Conservation (phyloP, 2,888 invertebrate genomes). For the Imbricaverruca yamaguchii region DNA sequence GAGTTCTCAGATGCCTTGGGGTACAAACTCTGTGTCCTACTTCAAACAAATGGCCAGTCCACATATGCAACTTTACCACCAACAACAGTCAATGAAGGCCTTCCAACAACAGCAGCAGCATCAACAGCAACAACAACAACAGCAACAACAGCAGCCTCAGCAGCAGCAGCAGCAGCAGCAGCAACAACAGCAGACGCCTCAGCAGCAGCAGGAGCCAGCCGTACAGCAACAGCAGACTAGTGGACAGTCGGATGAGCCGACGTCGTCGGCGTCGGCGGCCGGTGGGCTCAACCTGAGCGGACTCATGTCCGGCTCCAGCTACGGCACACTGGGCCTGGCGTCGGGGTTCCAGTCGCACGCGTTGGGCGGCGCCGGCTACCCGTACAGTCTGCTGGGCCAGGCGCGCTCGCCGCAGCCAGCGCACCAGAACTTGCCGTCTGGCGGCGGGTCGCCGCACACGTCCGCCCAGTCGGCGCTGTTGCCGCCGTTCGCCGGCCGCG, state of each 20-base stretch:
- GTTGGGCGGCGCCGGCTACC: constrained; percentile 14
- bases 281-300: background rate
- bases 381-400: constrained; percentile 13
- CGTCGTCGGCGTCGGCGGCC: background rate
- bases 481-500: constrained; percentile 13
- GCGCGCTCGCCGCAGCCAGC: constrained; percentile 23
- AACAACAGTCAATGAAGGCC: constrained; percentile 19
- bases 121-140: background rate
- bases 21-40: constrained; percentile 1
- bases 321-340: constrained; percentile 3
- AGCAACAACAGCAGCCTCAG: background rate
- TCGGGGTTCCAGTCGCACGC: constrained; percentile 7
- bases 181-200: background rate
- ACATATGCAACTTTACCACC: constrained; percentile 15
- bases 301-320: background rate
- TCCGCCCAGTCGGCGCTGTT: background rate
- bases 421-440: constrained; percentile 9
- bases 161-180: background rate
- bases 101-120: constrained; percentile 15
- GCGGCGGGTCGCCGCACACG: background rate
- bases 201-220: background rate
- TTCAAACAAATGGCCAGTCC: constrained; percentile 22
- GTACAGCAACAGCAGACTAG: too few relatives aligned
- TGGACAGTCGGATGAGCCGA: background rate
- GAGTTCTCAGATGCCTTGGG: background rate